These are phyloP conservation scores for Camelus bactrianus DNA, from an alignment of 2,113 vertebrate species.

Conservation along the genomic window DNA sequence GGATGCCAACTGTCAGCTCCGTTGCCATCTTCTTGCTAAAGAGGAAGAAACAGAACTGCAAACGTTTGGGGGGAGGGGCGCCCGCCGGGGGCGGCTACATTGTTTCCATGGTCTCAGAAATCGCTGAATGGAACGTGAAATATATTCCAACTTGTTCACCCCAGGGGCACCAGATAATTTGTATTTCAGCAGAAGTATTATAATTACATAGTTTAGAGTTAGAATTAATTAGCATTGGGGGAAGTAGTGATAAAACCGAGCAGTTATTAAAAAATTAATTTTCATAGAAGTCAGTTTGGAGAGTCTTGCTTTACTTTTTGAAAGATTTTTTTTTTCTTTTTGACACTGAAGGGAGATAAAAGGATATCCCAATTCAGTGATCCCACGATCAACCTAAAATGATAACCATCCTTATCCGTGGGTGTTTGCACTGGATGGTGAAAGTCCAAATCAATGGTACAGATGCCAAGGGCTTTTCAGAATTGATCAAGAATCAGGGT, in stretches of 20 bases:
- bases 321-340: conserved; percentile 2
- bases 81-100: neutral
- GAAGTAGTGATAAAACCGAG: conserved; percentile 80
- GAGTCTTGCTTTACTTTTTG: conserved; percentile 66
- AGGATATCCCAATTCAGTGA: conserved; percentile 31
- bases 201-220: conserved; percentile 83
- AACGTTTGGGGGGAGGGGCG: conserved; percentile 46
- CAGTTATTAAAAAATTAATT: conserved; percentile 85
- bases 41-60: conserved; percentile 65
- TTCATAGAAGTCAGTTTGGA: conserved; percentile 77
- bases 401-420: conserved; percentile 56
- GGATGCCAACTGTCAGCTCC: conserved; percentile 82
- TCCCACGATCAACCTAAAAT: conserved; percentile 51
- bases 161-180: conserved; percentile 84
- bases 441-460: conserved; percentile 59
- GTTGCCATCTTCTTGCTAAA: conserved; percentile 75
- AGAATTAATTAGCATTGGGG: conserved; percentile 86
- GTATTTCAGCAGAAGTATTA: conserved; percentile 81
- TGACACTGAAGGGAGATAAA: neutral
- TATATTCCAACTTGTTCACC: conserved; percentile 71
- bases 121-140: conserved; percentile 81
- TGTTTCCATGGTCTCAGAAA: conserved; percentile 56
- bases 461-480: conserved; percentile 40
- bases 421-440: conserved; percentile 27
- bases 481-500: neutral